phyloP scores from a whole-genome alignment of 2,797 vertebrate species.

The Pelochelys cantorii region DNA sequence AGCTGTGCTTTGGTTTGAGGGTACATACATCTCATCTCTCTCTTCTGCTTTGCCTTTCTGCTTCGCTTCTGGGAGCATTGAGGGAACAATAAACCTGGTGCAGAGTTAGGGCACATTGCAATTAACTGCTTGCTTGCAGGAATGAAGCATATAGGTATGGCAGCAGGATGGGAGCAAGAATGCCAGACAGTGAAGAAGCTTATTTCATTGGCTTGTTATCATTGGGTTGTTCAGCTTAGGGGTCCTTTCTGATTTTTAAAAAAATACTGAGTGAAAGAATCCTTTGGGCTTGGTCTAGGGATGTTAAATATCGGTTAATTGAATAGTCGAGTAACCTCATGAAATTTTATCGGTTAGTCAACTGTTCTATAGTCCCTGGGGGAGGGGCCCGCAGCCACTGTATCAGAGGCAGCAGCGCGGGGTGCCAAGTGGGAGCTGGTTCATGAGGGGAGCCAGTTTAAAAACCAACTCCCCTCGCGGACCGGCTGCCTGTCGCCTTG shows the following conservation, averaged over 20 bases:
- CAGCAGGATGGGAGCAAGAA: background rate
- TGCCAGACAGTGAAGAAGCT: background rate
- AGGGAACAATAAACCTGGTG: background rate
- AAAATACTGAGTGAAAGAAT: background rate
- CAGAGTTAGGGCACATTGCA: background rate
- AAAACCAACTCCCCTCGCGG: too few species aligned
- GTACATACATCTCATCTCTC: fast-evolving
- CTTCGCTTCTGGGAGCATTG: fast-evolving
- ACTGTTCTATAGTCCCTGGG: too few species aligned
- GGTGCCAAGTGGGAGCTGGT: too few species aligned
- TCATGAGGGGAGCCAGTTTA: too few species aligned
- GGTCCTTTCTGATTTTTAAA: background rate
- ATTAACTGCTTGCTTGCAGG: background rate
- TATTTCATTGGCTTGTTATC: background rate
- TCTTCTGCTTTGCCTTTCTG: background rate
- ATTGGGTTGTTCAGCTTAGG: background rate
- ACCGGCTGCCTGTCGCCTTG: too few species aligned
- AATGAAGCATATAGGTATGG: background rate
- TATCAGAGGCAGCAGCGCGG: too few species aligned
- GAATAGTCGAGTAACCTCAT: too few species aligned
- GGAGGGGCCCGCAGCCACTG: too few species aligned
- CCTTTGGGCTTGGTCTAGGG: background rate
- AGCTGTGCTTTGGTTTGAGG: background rate
- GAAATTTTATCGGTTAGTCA: too few species aligned
- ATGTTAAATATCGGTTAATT: too few species aligned